phyloP scores from a whole-genome alignment of 2,797 vertebrate species.

The Pogoniulus pusillus region DNA sequence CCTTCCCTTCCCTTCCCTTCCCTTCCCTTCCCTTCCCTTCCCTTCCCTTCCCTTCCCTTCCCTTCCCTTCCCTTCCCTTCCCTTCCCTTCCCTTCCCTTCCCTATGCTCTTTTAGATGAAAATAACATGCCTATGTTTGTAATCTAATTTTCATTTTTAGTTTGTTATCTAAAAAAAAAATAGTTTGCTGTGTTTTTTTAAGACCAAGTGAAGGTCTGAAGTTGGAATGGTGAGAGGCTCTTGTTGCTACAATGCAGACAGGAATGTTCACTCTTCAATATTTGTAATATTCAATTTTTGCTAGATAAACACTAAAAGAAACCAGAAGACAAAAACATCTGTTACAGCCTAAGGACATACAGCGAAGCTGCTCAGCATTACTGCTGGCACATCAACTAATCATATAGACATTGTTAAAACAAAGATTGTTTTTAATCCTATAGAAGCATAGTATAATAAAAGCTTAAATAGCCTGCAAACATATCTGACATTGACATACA shows the following conservation, averaged over 20 bases:
- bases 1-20: no score
- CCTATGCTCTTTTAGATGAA: not conserved
- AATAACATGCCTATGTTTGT: not conserved
- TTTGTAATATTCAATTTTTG: slow-evolving; percentile 59
- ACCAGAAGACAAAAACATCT: slow-evolving; percentile 56
- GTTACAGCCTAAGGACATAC: slow-evolving; percentile 38
- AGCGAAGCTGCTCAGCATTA: slow-evolving; percentile 35
- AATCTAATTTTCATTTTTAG: not conserved
- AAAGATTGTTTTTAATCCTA: slow-evolving; percentile 62
- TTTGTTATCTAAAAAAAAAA: not conserved
- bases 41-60: not conserved
- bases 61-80: not conserved
- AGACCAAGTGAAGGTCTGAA: not conserved
- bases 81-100: not conserved
- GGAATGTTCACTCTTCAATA: slow-evolving; percentile 12
- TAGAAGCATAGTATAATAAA: slow-evolving; percentile 59
- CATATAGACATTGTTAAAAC: slow-evolving; percentile 52
- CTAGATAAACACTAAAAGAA: slow-evolving; percentile 50
- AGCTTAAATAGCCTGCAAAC: slow-evolving; percentile 50
- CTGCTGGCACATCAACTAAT: slow-evolving; percentile 37
- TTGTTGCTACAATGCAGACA: not conserved
- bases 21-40: not conserved
- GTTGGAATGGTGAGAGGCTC: not conserved
- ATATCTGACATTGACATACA: slow-evolving; percentile 52
- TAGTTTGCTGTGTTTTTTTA: not conserved